Base-by-base conservation (phyloP, 2,888 invertebrate species). In the Epirrita christyi region DNA sequence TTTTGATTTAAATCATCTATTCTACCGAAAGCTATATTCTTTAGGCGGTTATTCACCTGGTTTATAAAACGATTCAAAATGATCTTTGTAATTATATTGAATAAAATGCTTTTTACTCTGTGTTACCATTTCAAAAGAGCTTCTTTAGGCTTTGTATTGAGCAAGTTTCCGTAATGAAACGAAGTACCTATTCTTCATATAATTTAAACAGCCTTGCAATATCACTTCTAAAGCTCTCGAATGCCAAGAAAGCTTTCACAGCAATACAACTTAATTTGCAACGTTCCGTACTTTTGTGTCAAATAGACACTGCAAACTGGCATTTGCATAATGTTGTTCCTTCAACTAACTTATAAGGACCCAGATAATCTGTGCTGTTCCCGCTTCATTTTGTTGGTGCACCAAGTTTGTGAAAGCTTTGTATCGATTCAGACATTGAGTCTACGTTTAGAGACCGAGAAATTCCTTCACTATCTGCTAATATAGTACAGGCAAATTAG, bases 301-400 rank as follows among this genome's bases (percentile, higher is more conserved):
- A 3, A 21, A 36, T 14, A 41, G 27, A 41, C 0, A 29, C 15
- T 34, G 45, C 36, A 36, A 36, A 21, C 29, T 32, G 13, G 36
- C 44, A 44, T 36, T 45, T 34, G 32, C 32, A 45, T 34, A 45
- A 45, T 42, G 28, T 6, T 42, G 42, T 42, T 27, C 6, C 41
- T 32, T 32, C 36, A 46, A 46, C 34, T 15, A n/a, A n/a, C n/a
- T n/a, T n/a, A 15, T 11, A 34, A 1, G 7, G n/a, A n/a, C n/a
- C n/a, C n/a, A n/a, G n/a, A 46, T 21, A 36, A 14, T 32, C 36
- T 15, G 11, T 34, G 10, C 5, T 34, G 21, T 46, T 46, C 36
- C 15, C 0, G 6, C 15, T 44, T n/a, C 32, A 9, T 8, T 8
- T 7, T 15, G 10, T 44, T 32, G 32, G 0, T 43, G 43, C 28